Evolutionary conservation across 2,888 invertebrate genomes (phyloP).

Genomic region (Caenorhabditis zanzibari): DNA sequence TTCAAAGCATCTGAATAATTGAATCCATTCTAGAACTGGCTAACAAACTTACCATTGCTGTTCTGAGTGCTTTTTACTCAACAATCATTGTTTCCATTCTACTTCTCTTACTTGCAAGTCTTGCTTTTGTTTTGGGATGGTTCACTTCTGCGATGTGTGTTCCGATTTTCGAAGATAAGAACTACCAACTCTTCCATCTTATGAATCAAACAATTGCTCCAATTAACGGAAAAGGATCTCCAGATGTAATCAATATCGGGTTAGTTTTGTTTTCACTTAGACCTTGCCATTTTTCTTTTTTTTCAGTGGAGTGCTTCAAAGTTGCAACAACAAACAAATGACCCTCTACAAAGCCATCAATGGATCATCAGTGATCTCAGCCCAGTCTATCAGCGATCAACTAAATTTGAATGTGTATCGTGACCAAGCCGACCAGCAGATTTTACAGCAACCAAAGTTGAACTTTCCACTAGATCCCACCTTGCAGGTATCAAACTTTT

Average conservation of each 20-base stretch:
- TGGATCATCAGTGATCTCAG: slow-evolving; percentile 42
- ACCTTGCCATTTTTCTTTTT: background rate
- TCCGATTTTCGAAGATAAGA: slow-evolving; percentile 67
- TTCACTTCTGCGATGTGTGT: slow-evolving; percentile 68
- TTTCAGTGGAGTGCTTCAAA: slow-evolving; percentile 35
- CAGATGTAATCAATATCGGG: slow-evolving; percentile 54
- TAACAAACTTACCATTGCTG: slow-evolving; percentile 6
- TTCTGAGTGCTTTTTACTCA: slow-evolving; percentile 49
- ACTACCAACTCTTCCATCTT: slow-evolving; percentile 59
- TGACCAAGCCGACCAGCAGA: slow-evolving; percentile 27
- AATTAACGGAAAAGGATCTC: slow-evolving; percentile 13
- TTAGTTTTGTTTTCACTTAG: background rate
- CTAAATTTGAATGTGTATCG: slow-evolving; percentile 45
- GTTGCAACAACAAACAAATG: slow-evolving; percentile 19
- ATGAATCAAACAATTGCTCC: slow-evolving; percentile 49
- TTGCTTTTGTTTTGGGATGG: slow-evolving; percentile 70
- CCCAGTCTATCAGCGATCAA: slow-evolving; percentile 29
- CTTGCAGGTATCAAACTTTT: background rate
- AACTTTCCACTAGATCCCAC: background rate
- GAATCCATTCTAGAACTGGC: background rate
- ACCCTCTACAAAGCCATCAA: slow-evolving; percentile 58
- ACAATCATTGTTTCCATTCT: slow-evolving; percentile 43
- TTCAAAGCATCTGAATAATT: background rate
- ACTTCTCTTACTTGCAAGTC: slow-evolving; percentile 43
- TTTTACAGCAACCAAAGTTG: background rate